Evolutionary conservation across 2,113 vertebrate genomes (phyloP).

Genomic region (Seriola rivoliana): DNA sequence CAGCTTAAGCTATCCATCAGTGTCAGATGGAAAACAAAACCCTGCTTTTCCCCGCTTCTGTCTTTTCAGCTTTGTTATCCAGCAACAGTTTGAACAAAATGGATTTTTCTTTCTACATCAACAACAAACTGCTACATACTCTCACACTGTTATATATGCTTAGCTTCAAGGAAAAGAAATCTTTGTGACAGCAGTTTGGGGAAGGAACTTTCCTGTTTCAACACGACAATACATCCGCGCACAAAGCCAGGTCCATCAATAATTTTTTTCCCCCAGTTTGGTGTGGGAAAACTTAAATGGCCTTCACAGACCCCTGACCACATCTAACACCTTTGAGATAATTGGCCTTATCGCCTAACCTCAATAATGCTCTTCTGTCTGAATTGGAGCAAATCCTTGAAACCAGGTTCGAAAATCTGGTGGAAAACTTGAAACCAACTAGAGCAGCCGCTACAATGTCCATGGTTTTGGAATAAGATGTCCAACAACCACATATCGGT

Average conservation of each 20-base stretch:
- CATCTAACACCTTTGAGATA: background rate
- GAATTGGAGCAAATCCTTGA: background rate
- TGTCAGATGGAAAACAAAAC: slow-evolving; percentile 68
- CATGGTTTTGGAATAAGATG: background rate
- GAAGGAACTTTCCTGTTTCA: too few relatives aligned
- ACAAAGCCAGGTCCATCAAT: background rate
- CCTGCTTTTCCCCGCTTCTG: background rate
- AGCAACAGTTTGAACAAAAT: slow-evolving; percentile 17
- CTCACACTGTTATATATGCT: background rate
- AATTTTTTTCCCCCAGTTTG: too few relatives aligned
- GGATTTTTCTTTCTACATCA: slow-evolving; percentile 19
- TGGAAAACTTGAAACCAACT: background rate
- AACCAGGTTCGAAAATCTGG: background rate
- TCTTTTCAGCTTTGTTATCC: slow-evolving; percentile 35
- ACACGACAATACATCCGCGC: background rate
- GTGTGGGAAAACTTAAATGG: background rate
- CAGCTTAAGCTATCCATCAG: slow-evolving; percentile 60
- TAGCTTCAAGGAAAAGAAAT: background rate
- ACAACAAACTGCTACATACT: background rate
- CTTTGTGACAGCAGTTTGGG: background rate
- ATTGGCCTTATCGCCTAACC: background rate
- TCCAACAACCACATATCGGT: background rate
- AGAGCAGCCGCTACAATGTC: background rate
- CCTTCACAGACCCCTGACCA: background rate
- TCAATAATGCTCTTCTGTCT: background rate